Evolutionary conservation across 2,113 vertebrate genomes (phyloP).

Genomic region (Odocoileus virginianus): DNA sequence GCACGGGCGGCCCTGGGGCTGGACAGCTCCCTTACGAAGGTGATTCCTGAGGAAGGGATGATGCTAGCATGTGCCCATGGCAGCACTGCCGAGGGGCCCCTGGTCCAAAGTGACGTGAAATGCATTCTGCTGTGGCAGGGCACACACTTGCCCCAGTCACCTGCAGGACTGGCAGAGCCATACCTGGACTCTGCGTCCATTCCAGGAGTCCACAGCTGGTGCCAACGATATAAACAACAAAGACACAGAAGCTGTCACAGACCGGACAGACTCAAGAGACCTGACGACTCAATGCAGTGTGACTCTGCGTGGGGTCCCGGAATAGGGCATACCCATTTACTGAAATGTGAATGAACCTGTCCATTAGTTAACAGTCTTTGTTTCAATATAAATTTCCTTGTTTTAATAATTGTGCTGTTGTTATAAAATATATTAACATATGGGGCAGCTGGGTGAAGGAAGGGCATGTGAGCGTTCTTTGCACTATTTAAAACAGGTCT

Average conservation of each 20-base stretch:
- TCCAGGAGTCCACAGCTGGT: neutral
- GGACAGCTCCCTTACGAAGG: neutral
- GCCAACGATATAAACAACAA: neutral
- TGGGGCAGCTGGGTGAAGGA: neutral
- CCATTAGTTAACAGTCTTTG: neutral
- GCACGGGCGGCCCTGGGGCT: accelerated
- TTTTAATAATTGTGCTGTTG: neutral
- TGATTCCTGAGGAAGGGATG: neutral
- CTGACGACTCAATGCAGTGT: neutral
- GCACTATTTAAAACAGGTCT: neutral
- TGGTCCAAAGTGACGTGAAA: neutral
- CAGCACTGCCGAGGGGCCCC: neutral
- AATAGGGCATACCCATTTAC: neutral
- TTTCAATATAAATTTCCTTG: neutral
- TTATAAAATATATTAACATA: neutral
- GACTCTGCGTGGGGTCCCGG: no score
- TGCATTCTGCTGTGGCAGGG: neutral
- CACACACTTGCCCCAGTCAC: neutral
- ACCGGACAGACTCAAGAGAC: neutral
- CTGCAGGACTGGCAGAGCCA: neutral
- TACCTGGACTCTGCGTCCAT: neutral
- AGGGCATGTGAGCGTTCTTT: neutral
- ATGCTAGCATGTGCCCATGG: accelerated
- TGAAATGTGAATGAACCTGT: neutral
- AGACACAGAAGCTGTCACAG: neutral